Base-by-base conservation (phyloP, 2,888 invertebrate genomes). In the Pachydiplax longipennis region DNA sequence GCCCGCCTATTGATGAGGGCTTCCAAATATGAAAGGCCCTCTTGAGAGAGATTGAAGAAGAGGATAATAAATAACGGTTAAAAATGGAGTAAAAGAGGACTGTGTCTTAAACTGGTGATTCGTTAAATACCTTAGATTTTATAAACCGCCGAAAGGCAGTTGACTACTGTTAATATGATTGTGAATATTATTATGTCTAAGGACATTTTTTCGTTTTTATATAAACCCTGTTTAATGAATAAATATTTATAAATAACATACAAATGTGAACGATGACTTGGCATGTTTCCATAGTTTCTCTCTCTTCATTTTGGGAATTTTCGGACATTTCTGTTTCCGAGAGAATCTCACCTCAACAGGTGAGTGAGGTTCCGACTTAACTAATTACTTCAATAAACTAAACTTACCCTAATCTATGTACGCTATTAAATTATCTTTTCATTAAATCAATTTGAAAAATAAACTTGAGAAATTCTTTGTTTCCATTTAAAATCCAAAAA, bases 171-270 rank as follows among this genome's bases (percentile, higher is more conserved):
- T 87, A 87, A 87, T 87, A 87, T 87, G 87, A 87, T 87, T 87
- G 87, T 87, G 87, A 87, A 87, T 87, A 87, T 87, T 87, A 87
- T 87, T 87, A 87, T 87, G 87, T 87, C 87, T 37, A 61, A 61
- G 87, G 87, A 87, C 87, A 87, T 40, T 87, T 87, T 87, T 87
- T 87, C 87, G 87, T 87, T 87, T 87, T 87, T 87, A 87, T 87
- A 87, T 87, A 87, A 87, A 87, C 87, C 87, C 87, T 87, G 87
- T 87, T 87, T 87, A 87, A 87, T 87, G 87, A 87, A 87, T 87
- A 87, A 87, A 87, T 61, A 87, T 87, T 87, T 87, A 87, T 87
- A 87, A 87, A 87, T 87, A 87, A 87, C 87, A 61, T 58, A 61
- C 61, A 37, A 61, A 58, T 87, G 61, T 87, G 35, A 61, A 87